Evolutionary conservation across 1,140 invertebrate genomes (phyloP).

Genomic region (Myzus persicae): DNA sequence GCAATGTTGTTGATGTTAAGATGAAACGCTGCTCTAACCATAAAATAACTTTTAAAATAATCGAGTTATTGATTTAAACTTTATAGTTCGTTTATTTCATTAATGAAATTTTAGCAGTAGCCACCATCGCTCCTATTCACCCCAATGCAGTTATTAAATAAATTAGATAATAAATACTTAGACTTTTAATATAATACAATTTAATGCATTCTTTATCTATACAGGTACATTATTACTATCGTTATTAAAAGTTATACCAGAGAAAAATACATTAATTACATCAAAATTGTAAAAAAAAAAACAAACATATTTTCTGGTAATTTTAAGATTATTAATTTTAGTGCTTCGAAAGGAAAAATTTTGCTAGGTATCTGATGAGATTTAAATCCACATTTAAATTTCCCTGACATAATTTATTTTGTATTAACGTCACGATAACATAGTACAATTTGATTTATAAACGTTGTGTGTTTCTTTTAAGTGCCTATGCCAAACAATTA

Average conservation of each 20-base stretch:
- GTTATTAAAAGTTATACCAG: not conserved
- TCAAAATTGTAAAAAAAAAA: not conserved
- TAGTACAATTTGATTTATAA: not conserved
- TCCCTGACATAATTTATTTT: not conserved
- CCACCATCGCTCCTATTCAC: not conserved
- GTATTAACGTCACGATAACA: not conserved
- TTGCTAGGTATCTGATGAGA: too few relatives aligned
- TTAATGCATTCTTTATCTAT: not conserved
- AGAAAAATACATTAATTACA: not conserved
- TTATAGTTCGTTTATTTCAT: not conserved
- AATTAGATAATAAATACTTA: not conserved
- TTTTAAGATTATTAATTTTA: not conserved
- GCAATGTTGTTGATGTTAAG: not conserved
- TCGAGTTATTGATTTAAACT: conserved; percentile 13
- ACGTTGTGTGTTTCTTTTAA: not conserved
- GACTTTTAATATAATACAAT: not conserved
- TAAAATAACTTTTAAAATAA: conserved; percentile 25
- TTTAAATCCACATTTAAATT: not conserved
- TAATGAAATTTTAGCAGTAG: not conserved
- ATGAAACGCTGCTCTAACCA: not conserved
- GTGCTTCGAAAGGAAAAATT: not conserved
- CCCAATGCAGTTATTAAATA: not conserved
- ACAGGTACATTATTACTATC: not conserved
- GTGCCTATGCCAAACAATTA: not conserved
- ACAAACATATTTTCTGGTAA: not conserved